A percentile compares a stretch with the other conserved stretches of the same genome.
These are phyloP conservation scores for Phytoseiulus persimilis DNA, from an alignment of 2,888 invertebrate genomes.

Conservation along the genomic window DNA sequence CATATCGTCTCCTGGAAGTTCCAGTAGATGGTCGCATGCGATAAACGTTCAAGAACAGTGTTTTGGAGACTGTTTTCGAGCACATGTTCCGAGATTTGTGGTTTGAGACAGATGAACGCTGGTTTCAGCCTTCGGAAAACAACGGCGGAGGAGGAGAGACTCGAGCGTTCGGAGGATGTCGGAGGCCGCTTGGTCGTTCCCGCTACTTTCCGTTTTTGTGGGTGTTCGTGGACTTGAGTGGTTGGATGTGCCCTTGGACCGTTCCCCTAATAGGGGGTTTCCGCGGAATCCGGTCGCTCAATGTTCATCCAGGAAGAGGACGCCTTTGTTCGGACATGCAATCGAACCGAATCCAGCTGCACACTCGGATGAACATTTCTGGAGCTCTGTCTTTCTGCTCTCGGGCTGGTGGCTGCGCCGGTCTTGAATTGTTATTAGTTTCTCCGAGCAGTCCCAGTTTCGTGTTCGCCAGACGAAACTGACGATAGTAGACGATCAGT, in stretches of 20 bases:
- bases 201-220: not conserved
- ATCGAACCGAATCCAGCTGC: not conserved
- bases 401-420: no score
- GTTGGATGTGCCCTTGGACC: not conserved
- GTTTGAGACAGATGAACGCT: not conserved
- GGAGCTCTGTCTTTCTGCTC: not conserved
- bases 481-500: no score
- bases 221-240: not conserved
- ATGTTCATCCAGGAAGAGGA: not conserved
- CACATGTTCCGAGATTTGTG: not conserved
- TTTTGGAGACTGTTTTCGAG: not conserved
- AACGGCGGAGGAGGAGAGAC: not conserved
- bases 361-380: not conserved
- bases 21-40: not conserved
- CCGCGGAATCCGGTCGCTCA: not conserved
- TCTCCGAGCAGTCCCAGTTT: no score
- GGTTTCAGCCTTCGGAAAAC: not conserved
- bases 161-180: not conserved
- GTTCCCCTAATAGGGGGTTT: not conserved
- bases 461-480: no score
- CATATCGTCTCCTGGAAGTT: not conserved
- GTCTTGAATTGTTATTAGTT: no score
- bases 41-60: not conserved
- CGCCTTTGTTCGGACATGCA: not conserved
- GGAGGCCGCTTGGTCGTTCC: not conserved